phyloP scores from a whole-genome alignment of 2,888 invertebrate genomes.

The Drosophila formosana region DNA sequence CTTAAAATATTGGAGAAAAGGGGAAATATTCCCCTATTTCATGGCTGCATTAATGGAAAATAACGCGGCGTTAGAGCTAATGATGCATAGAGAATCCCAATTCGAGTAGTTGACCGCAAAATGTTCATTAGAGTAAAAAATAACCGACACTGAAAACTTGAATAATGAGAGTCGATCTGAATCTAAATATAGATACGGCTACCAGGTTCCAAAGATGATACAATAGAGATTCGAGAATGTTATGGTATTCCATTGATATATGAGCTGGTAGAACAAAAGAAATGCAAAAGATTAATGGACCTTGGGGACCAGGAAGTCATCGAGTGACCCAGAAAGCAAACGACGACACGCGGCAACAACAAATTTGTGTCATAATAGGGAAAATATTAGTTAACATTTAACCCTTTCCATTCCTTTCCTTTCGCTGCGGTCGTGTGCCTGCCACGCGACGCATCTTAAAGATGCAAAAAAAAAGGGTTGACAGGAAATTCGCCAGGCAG shows the following conservation, averaged over 20 bases:
- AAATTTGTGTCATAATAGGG: slow-evolving; percentile 58
- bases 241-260: slow-evolving; percentile 63
- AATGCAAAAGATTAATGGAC: slow-evolving; percentile 6
- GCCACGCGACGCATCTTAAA: slow-evolving; percentile 76
- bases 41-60: slow-evolving; percentile 65
- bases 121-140: slow-evolving; percentile 63
- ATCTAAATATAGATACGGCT: slow-evolving; percentile 8
- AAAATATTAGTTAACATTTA: slow-evolving; percentile 79
- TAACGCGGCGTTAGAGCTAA: slow-evolving; percentile 52
- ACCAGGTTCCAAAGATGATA: slow-evolving; percentile 2
- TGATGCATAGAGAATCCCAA: slow-evolving; percentile 61
- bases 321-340: slow-evolving; percentile 34
- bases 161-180: slow-evolving; percentile 41
- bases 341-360: slow-evolving; percentile 51
- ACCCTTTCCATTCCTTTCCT: slow-evolving; percentile 40
- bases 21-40: not conserved
- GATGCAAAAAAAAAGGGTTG: slow-evolving; percentile 55
- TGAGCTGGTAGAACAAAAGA: slow-evolving; percentile 50
- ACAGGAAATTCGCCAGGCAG: slow-evolving; percentile 42
- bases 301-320: slow-evolving; percentile 46
- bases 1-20: not conserved
- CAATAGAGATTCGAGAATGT: slow-evolving; percentile 25
- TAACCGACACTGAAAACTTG: slow-evolving; percentile 17
- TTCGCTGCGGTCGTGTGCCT: slow-evolving; percentile 59
- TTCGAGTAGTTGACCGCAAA: slow-evolving; percentile 59